These are phyloP conservation scores for Scaptomyza tumidula DNA, from an alignment of 2,888 invertebrate species.

Conservation along the genomic window DNA sequence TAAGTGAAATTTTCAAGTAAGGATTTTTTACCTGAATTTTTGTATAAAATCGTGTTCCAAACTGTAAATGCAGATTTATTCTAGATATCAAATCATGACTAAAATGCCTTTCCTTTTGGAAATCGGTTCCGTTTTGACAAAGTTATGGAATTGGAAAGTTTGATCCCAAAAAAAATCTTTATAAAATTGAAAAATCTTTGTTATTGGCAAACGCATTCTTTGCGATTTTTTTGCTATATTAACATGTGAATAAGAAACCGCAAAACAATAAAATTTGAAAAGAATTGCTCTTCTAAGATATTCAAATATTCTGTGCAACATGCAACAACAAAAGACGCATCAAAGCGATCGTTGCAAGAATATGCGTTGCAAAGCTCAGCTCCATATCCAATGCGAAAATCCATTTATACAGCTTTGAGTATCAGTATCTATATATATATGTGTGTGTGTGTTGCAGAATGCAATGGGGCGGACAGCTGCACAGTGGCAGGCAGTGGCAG, in stretches of 20 bases:
- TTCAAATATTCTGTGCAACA: conserved; percentile 36
- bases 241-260: neutral
- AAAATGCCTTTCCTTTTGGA: too few species aligned
- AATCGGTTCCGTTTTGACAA: too few species aligned
- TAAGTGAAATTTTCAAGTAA: too few species aligned
- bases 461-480: conserved; percentile 67
- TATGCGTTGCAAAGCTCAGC: conserved; percentile 21
- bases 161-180: too few species aligned
- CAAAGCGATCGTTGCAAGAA: conserved; percentile 49
- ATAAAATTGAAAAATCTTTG: too few species aligned
- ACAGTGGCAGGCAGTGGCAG: conserved; percentile 71
- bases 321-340: conserved; percentile 49
- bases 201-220: neutral
- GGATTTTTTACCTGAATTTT: too few species aligned
- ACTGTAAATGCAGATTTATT: too few species aligned
- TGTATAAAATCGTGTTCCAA: too few species aligned
- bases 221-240: neutral
- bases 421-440: conserved; percentile 5
- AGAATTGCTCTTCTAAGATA: conserved; percentile 30
- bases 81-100: too few species aligned
- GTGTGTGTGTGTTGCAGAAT: conserved; percentile 35
- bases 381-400: conserved; percentile 8
- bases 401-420: conserved; percentile 13
- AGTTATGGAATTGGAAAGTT: too few species aligned
- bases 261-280: conserved; percentile 28